phyloP scores from a whole-genome alignment of 2,113 vertebrate genomes.

The Kryptolebias marmoratus region DNA sequence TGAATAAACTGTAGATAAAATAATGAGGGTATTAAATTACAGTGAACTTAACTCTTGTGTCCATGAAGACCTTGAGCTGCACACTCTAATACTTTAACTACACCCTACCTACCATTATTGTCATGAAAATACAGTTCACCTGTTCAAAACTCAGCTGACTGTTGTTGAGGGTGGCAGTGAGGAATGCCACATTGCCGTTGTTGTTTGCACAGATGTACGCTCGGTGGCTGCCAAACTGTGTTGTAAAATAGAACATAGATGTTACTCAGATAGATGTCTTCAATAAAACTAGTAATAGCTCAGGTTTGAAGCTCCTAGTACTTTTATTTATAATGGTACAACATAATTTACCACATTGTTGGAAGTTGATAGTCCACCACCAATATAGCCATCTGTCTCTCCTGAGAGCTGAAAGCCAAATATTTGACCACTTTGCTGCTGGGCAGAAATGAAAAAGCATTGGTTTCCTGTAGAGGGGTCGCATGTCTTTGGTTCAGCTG shows the following conservation, averaged over 20 bases:
- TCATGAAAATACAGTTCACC: too few species aligned
- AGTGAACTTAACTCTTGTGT: too few species aligned
- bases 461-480: background rate
- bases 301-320: too few species aligned
- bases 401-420: slow-evolving; percentile 10
- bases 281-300: background rate
- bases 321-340: background rate
- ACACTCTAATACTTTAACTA: too few species aligned
- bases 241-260: background rate
- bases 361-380: background rate
- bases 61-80: too few species aligned
- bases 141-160: too few species aligned
- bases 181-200: background rate
- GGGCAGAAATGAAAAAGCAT: slow-evolving; percentile 2
- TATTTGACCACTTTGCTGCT: background rate
- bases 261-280: background rate
- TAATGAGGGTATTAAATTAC: too few species aligned
- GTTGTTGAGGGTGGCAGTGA: background rate
- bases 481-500: background rate
- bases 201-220: slow-evolving; percentile 64
- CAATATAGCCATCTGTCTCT: background rate
- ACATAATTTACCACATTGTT: background rate
- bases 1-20: too few species aligned
- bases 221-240: background rate
- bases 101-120: too few species aligned